Evolutionary conservation across 1,140 invertebrate genomes (phyloP).

Genomic region (Mactra quadrangularis): DNA sequence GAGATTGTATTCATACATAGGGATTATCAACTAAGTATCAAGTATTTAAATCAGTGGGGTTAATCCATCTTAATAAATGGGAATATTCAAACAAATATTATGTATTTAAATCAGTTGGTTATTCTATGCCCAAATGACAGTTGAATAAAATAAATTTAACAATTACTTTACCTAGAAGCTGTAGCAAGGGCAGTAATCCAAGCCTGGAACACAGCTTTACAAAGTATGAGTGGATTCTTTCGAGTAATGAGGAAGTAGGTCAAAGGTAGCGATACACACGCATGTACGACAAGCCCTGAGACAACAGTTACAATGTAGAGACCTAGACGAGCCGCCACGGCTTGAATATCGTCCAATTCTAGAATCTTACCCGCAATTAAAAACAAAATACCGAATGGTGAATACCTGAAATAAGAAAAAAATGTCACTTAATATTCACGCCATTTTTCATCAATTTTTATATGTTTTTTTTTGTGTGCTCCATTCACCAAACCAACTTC

Average conservation of each 20-base stretch:
- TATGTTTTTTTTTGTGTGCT: too few relatives aligned
- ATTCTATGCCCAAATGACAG: too few relatives aligned
- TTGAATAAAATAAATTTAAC: too few relatives aligned
- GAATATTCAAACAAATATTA: too few relatives aligned
- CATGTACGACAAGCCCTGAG: constrained; percentile 94
- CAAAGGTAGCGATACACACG: constrained; percentile 93
- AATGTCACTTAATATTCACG: too few relatives aligned
- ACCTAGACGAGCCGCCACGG: constrained; percentile 92
- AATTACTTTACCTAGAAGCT: constrained; percentile 81
- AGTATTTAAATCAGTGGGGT: too few relatives aligned
- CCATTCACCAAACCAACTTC: too few relatives aligned
- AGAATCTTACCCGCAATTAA: constrained; percentile 95
- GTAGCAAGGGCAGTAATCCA: constrained; percentile 87
- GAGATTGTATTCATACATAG: too few relatives aligned
- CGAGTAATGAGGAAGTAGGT: constrained; percentile 86
- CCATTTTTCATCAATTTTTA: too few relatives aligned
- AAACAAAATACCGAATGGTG: constrained; percentile 96
- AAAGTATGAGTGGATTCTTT: constrained; percentile 86
- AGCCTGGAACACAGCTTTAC: constrained; percentile 86
- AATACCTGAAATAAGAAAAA: constrained; percentile 88
- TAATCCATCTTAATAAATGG: too few relatives aligned
- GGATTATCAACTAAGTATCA: too few relatives aligned
- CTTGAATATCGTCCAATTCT: constrained; percentile 91
- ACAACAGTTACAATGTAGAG: constrained; percentile 96
- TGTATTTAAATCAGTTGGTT: too few relatives aligned